Conservation (phyloP, 2,113 vertebrate genomes). For the Galemys pyrenaicus region DNA sequence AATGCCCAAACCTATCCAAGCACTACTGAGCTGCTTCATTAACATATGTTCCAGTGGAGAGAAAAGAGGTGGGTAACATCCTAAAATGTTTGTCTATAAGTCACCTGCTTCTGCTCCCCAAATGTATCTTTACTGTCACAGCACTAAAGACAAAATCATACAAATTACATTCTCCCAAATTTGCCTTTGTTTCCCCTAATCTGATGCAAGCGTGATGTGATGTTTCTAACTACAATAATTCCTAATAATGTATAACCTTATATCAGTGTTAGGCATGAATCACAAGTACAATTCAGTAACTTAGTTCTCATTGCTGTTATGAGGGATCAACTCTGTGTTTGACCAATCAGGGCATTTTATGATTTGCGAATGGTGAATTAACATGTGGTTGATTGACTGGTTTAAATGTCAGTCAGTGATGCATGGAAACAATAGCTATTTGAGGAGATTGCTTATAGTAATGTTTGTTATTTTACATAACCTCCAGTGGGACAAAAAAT, state of each 20-base stretch:
- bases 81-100: not conserved
- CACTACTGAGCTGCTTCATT: not conserved
- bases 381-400: not conserved
- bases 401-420: slow-evolving; percentile 19
- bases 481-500: not conserved
- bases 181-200: not conserved
- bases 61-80: not conserved
- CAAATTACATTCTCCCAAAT: not conserved
- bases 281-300: not conserved
- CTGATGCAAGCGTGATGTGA: not conserved
- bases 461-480: not conserved
- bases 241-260: not conserved
- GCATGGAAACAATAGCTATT: not conserved
- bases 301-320: not conserved
- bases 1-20: not conserved
- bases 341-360: not conserved
- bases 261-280: not conserved
- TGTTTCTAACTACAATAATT: not conserved
- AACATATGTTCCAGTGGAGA: not conserved
- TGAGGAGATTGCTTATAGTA: not conserved
- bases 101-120: not conserved
- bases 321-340: not conserved
- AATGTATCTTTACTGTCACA: not conserved
- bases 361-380: not conserved
- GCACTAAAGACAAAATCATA: not conserved